Conservation (phyloP, 2,888 invertebrate genomes). For the Hypomecis atomaria region DNA sequence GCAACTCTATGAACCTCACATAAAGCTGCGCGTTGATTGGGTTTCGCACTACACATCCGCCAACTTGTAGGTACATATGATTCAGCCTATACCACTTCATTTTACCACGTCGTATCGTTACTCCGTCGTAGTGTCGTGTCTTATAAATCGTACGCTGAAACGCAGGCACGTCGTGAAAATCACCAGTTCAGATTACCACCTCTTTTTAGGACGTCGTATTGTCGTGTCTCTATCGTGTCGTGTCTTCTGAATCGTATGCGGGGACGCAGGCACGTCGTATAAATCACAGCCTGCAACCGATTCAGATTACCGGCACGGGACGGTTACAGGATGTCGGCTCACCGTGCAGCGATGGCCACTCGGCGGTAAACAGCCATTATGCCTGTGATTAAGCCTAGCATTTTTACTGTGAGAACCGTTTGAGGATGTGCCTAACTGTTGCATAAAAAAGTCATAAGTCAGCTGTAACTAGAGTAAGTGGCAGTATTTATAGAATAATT, state of each 20-base stretch:
- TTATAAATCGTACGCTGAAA: conserved; percentile 53
- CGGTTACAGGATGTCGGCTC: conserved; percentile 51
- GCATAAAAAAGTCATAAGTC: neutral
- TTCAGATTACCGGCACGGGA: conserved; percentile 73
- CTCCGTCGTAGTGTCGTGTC: neutral
- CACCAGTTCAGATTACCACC: conserved; percentile 31
- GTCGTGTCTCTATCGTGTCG: neutral
- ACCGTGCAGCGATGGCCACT: conserved; percentile 26
- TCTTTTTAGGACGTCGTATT: no score
- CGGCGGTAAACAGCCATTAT: conserved; percentile 27
- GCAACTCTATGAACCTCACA: no score
- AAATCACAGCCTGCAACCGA: conserved; percentile 78
- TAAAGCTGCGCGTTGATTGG: no score
- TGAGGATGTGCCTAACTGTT: conserved; percentile 6
- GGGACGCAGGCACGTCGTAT: conserved; percentile 63
- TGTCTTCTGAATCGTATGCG: conserved; percentile 51
- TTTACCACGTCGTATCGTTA: no score
- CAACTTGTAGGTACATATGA: no score
- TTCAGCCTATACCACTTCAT: no score
- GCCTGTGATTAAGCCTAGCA: conserved; percentile 17
- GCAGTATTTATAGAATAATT: no score
- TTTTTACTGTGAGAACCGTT: conserved; percentile 16
- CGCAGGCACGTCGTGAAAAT: conserved; percentile 71
- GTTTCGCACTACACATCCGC: no score
- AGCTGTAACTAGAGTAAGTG: neutral